Percentiles rank a stretch among this genome's conserved stretches.
These are phyloP conservation scores for Rynchops niger DNA, from an alignment of 2,113 vertebrate genomes.

Conservation along the genomic window DNA sequence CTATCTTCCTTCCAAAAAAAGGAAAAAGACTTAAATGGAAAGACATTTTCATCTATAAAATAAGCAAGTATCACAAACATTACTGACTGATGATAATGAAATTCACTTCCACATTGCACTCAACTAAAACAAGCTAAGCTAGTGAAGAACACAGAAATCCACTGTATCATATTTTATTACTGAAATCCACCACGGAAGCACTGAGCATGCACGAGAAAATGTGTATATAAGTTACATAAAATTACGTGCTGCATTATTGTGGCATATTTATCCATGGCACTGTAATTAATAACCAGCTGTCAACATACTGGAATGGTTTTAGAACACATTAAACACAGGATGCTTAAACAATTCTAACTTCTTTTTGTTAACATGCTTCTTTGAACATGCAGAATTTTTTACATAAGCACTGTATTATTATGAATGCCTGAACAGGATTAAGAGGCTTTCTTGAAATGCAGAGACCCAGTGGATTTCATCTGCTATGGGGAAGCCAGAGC, in stretches of 20 bases:
- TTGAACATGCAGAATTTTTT: not conserved
- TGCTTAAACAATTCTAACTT: not conserved
- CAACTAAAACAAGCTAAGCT: not conserved
- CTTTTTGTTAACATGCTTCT: not conserved
- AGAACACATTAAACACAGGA: not conserved
- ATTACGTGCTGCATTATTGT: not conserved
- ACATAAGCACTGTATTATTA: not conserved
- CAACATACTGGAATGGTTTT: not conserved
- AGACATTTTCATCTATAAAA: not conserved
- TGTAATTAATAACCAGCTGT: constrained; percentile 12
- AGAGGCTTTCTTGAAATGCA: not conserved
- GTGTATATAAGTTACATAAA: not conserved
- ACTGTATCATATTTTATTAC: not conserved
- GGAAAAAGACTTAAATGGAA: not conserved
- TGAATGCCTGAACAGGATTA: not conserved
- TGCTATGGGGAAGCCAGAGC: not conserved
- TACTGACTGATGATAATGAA: not conserved
- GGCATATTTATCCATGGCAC: not conserved
- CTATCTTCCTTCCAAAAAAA: not conserved
- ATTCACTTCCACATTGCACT: not conserved
- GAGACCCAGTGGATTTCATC: not conserved
- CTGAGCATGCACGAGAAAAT: not conserved
- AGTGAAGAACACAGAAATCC: not conserved
- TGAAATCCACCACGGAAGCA: not conserved
- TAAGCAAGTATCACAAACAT: not conserved